Evolutionary conservation across 2,888 invertebrate genomes (phyloP).

Genomic region (Cremastobaeus sp.): DNA sequence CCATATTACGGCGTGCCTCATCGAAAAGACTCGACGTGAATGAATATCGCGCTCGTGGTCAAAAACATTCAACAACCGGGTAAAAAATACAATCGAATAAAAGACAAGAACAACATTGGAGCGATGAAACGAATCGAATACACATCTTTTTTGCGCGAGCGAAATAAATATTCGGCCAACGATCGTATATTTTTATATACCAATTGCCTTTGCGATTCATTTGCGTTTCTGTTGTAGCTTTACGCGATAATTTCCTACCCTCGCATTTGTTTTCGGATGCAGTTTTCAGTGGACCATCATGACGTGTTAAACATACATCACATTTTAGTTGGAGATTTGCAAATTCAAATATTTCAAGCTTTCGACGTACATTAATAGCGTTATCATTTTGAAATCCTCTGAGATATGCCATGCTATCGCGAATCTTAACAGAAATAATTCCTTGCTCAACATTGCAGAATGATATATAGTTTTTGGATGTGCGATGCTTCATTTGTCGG

Average conservation of each 20-base stretch:
- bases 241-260: constrained; percentile 22
- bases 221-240: constrained; percentile 32
- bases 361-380: constrained; percentile 35
- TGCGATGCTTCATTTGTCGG: constrained; percentile 1
- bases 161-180: constrained; percentile 27
- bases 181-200: constrained; percentile 21
- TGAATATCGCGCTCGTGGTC: constrained; percentile 41
- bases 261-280: constrained; percentile 19
- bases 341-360: constrained; percentile 37
- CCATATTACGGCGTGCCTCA: constrained; percentile 47
- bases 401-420: constrained; percentile 25
- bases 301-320: constrained; percentile 34
- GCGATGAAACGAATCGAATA: constrained; percentile 29
- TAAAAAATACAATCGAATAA: constrained; percentile 7
- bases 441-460: too few species aligned
- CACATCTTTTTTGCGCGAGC: constrained; percentile 12
- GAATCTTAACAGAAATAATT: neutral
- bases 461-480: neutral
- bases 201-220: constrained; percentile 32
- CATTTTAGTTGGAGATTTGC: constrained; percentile 38
- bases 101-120: constrained; percentile 25
- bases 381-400: constrained; percentile 52
- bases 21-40: constrained; percentile 42
- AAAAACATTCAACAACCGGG: too few species aligned
- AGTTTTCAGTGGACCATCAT: constrained; percentile 22